Percentiles rank a stretch among this genome's conserved stretches.
phyloP scores from a whole-genome alignment of 2,113 vertebrate genomes.

The Pao palembangensis region DNA sequence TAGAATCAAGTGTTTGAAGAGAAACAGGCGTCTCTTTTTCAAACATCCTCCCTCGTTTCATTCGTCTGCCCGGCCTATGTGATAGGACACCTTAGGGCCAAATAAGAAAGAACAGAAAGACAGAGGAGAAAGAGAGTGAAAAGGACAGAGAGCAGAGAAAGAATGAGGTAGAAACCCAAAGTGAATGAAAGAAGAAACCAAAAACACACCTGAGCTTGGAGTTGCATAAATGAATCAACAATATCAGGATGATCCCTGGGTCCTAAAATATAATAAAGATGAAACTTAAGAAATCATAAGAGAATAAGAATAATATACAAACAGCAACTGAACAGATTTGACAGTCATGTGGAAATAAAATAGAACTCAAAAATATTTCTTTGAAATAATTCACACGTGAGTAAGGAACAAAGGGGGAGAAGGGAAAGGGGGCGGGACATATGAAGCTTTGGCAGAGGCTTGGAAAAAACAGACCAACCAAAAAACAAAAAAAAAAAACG shows the following conservation, averaged over 20 bases:
- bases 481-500: conserved; percentile 70
- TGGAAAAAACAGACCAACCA: conserved; percentile 75
- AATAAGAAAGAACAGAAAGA: conserved; percentile 56
- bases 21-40: conserved; percentile 48
- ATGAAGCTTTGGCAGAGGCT: conserved; percentile 96
- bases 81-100: conserved; percentile 54
- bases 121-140: conserved; percentile 28
- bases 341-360: conserved; percentile 98
- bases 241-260: conserved; percentile 99
- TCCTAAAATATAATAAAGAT: conserved; percentile 99
- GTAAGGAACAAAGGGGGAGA: conserved; percentile 82
- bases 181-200: conserved; percentile 99
- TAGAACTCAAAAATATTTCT: conserved; percentile 76
- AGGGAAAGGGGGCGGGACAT: conserved; percentile 75
- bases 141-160: conserved; percentile 65
- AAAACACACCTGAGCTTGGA: conserved; percentile 99
- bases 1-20: conserved; percentile 61
- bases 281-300: conserved; percentile 99
- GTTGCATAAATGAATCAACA: conserved; percentile 99
- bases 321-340: conserved; percentile 99
- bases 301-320: conserved; percentile 93
- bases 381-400: conserved; percentile 82
- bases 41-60: conserved; percentile 59
- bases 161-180: conserved; percentile 88
- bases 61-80: conserved; percentile 64